Evolutionary conservation across 2,797 vertebrate species (phyloP), one percentile per base, ranked within the genome.

Genomic region (Sebastes kiyomatsui): DNA sequence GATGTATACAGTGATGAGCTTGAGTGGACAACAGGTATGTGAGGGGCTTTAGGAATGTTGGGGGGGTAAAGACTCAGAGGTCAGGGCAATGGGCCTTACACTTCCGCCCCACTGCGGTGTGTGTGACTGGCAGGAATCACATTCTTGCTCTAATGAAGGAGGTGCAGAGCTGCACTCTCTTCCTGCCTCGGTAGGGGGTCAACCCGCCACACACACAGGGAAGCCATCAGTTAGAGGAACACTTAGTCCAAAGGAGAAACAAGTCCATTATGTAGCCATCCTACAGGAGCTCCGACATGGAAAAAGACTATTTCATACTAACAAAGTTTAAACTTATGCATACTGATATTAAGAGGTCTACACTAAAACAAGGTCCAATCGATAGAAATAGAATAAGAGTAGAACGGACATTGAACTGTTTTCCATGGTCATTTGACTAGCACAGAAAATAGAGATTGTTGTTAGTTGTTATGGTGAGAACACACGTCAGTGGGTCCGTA

Each of bases 131-230:
- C 66, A 81, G 77, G 75, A 77, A 84, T 74, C 66, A 68, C 84
- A 88, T 90, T 88, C 77, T 71, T 81, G 58, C 38, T 55, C 82
- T 84, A 90, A 86, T 86, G 75, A 90, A 76, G 76, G 32, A 69
- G 70, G 9, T 23, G 32, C 33, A 66, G 61, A 65, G 69, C 35
- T 61, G 49, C 30, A 32, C 58, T 77, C 32, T 33, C 67, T 79
- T 83, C 54, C 67, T 74, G 75, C 22, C 65, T 35, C 42, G 16
- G 69, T 33, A 42, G 61, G 80, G 73, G 35, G 46, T 70, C 32
- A 16, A 6, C 46, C 25, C 54, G 52, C 35, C 62, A 23, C 14
- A 25, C 64, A 67, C 70, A 69, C 77, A 32, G 60, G 79, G 73
- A 72, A 49, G 30, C 55, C 70, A n/a, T 69, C 65, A 75, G 54